Conservation (phyloP, 2,888 invertebrate genomes). For the Tetranychus truncatus region DNA sequence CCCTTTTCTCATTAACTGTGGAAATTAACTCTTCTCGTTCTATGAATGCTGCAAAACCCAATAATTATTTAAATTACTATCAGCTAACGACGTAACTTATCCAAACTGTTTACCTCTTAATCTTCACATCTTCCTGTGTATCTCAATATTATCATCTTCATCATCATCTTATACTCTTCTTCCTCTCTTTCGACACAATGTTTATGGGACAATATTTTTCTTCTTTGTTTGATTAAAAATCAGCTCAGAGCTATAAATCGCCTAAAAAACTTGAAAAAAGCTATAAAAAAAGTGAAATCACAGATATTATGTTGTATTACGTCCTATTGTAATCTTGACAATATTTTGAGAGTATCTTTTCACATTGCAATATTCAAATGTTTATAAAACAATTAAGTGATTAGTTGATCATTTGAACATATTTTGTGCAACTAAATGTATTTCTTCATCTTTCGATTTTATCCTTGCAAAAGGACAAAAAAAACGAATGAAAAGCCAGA, state of each 20-base stretch:
- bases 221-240: not conserved
- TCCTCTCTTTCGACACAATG: not conserved
- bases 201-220: not conserved
- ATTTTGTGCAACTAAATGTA: not conserved
- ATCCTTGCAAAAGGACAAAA: too few species aligned
- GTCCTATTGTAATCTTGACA: not conserved
- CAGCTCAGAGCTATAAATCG: slow-evolving; percentile 1
- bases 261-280: not conserved
- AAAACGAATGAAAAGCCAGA: too few species aligned
- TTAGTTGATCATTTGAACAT: not conserved
- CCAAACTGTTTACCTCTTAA: not conserved
- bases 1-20: not conserved
- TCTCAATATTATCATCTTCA: not conserved
- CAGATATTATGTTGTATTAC: not conserved
- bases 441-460: not conserved
- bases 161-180: not conserved
- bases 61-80: not conserved
- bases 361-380: not conserved
- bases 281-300: not conserved
- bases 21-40: not conserved
- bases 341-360: not conserved
- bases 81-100: not conserved
- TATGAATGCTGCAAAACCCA: not conserved
- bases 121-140: not conserved
- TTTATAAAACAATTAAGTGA: not conserved